Percentiles rank a stretch among this genome's conserved stretches.
Conservation (phyloP, 2,888 invertebrate genomes). For the Orthosia cruda region DNA sequence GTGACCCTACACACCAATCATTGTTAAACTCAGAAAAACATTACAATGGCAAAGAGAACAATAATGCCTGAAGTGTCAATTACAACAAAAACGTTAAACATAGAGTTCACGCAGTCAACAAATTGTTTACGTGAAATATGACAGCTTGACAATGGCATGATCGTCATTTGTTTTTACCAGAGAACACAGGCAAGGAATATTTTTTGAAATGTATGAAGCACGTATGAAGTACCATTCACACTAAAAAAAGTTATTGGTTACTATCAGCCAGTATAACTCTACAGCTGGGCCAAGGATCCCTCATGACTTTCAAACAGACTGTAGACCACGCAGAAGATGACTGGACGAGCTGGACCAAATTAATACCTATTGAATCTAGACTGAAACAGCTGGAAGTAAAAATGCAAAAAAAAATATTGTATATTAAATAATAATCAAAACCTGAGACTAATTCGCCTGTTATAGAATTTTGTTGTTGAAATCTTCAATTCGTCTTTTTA, state of each 20-base stretch:
- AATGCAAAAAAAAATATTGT: background rate
- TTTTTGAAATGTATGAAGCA: background rate
- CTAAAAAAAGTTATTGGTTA: background rate
- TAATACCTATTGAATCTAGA: background rate
- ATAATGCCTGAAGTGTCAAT: conserved; percentile 21
- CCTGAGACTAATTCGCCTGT: background rate
- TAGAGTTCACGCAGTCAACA: conserved; percentile 20
- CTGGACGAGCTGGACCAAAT: background rate
- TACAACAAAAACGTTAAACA: conserved; percentile 34
- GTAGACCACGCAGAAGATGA: background rate
- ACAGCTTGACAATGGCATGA: conserved; percentile 10
- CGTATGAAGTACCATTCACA: background rate
- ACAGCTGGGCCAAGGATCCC: too few species aligned
- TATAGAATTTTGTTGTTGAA: background rate
- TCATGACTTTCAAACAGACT: background rate
- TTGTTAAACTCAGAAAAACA: conserved; percentile 9
- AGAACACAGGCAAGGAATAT: background rate
- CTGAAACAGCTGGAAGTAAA: background rate
- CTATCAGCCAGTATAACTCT: background rate
- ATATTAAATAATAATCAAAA: too few species aligned
- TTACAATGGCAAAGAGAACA: conserved; percentile 38
- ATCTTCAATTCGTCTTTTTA: background rate
- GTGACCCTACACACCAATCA: background rate
- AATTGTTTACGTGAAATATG: conserved; percentile 17
- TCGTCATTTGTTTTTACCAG: conserved; percentile 17